phyloP scores from a whole-genome alignment of 2,797 vertebrate genomes.

The Rhyacichthys aspro region DNA sequence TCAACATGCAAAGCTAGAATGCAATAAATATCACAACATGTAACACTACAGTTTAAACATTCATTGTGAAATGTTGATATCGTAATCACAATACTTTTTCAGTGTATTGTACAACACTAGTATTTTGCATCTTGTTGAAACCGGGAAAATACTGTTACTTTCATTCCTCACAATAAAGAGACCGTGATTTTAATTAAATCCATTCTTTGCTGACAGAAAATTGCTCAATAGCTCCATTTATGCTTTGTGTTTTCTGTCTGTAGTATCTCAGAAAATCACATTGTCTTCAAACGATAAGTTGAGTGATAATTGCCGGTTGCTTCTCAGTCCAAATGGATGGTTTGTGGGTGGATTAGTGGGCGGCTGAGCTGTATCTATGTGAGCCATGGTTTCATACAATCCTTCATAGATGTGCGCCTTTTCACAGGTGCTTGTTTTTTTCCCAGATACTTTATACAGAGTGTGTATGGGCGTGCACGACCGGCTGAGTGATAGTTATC shows the following conservation, averaged over 20 bases:
- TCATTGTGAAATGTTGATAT: no score
- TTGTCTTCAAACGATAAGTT: constrained; percentile 17
- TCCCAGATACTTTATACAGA: constrained; percentile 28
- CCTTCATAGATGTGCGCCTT: constrained; percentile 65
- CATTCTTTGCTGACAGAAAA: constrained; percentile 10
- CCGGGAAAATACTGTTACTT: not conserved
- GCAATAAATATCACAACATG: no score
- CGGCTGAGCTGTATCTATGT: constrained; percentile 5
- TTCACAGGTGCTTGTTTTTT: constrained; percentile 62
- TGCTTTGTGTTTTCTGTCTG: constrained; percentile 6
- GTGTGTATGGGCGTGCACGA: constrained; percentile 23
- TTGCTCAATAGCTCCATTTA: not conserved
- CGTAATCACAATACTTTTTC: no score
- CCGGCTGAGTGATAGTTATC: constrained; percentile 50
- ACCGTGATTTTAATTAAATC: constrained; percentile 1
- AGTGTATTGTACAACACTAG: no score
- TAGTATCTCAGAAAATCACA: not conserved
- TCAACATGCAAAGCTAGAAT: no score
- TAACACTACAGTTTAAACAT: no score
- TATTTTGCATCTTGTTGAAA: not conserved
- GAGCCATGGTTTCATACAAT: constrained; percentile 44
- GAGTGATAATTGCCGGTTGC: constrained; percentile 21
- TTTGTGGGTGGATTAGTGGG: constrained; percentile 51
- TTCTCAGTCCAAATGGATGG: constrained; percentile 15
- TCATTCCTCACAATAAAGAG: constrained; percentile 5